These are phyloP conservation scores for Desoria tigrina DNA, from an alignment of 2,888 invertebrate genomes.

Conservation along the genomic window DNA sequence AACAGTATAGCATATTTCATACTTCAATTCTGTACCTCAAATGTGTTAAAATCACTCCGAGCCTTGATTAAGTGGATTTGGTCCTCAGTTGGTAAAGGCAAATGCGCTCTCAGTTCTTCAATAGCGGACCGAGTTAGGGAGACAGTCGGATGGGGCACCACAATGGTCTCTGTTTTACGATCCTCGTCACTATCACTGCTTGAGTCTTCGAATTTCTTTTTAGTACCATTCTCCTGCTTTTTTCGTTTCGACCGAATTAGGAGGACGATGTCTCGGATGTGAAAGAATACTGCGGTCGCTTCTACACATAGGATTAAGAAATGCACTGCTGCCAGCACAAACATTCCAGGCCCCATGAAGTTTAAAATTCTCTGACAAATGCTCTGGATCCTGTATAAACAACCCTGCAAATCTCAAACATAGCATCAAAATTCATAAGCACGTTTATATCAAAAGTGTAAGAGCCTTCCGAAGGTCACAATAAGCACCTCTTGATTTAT, in stretches of 20 bases:
- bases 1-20: not conserved
- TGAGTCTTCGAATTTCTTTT: not conserved
- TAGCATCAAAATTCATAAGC: no score
- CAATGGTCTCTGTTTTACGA: no score
- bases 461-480: no score
- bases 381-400: not conserved
- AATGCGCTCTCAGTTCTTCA: not conserved
- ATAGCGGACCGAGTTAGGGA: no score
- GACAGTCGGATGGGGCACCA: no score
- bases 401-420: constrained; percentile 13
- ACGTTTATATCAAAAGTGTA: no score
- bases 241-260: no score
- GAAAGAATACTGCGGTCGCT: no score
- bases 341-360: not conserved
- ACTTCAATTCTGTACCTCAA: no score
- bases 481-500: constrained; percentile 35
- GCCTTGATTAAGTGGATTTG: constrained; percentile 11
- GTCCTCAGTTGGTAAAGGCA: constrained; percentile 18
- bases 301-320: not conserved
- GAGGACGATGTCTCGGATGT: no score
- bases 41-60: constrained; percentile 11
- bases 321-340: not conserved
- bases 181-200: not conserved
- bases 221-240: not conserved
- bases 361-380: not conserved